Conservation (phyloP, 2,113 vertebrate genomes). For the Calonectris borealis region DNA sequence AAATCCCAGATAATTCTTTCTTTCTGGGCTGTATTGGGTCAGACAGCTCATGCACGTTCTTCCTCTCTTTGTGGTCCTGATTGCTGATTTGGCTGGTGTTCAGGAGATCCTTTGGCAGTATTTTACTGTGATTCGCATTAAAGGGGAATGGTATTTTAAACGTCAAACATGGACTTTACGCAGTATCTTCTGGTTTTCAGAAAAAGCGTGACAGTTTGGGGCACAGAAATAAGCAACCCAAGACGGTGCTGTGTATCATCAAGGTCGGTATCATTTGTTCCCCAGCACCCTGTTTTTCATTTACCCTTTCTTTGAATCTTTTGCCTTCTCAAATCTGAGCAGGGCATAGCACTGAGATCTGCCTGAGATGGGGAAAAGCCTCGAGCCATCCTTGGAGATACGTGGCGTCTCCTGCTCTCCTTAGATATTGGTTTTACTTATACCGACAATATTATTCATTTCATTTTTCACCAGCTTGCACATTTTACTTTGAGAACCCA, state of each 20-base stretch:
- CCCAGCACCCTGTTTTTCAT: background rate
- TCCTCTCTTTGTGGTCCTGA: background rate
- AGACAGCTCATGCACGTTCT: background rate
- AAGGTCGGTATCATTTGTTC: background rate
- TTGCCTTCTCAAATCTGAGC: background rate
- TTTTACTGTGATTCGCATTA: background rate
- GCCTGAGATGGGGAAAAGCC: background rate
- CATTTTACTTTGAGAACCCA: background rate
- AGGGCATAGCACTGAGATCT: background rate
- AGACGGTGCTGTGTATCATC: background rate
- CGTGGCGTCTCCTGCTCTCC: background rate
- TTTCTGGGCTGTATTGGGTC: background rate
- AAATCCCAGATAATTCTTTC: background rate
- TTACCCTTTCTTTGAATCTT: background rate
- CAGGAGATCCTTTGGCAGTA: background rate
- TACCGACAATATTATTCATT: fast-evolving
- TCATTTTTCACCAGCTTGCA: background rate
- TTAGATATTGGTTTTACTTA: background rate
- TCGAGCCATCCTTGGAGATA: background rate
- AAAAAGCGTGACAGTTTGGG: background rate
- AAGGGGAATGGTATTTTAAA: background rate
- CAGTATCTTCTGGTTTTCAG: background rate
- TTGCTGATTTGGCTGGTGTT: background rate
- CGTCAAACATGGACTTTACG: background rate
- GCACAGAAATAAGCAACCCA: background rate